Percentiles rank a stretch among this genome's conserved stretches.
phyloP scores from a whole-genome alignment of 30 jellyfish, hydroid and myxozoan genomes.

The Aurelia aurita region DNA sequence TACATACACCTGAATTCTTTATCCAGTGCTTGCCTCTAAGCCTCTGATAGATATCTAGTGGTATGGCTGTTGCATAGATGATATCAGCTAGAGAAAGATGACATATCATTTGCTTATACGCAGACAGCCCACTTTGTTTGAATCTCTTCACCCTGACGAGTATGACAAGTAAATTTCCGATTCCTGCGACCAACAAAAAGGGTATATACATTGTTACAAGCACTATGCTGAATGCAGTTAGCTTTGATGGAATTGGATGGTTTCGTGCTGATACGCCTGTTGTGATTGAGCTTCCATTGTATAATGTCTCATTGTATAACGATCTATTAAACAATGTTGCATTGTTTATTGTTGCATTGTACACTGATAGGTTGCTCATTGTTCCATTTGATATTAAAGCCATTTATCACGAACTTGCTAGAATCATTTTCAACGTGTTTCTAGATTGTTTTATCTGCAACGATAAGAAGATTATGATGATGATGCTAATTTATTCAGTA shows the following conservation, averaged over 20 bases:
- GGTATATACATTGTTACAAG: constrained; percentile 43
- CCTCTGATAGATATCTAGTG: constrained; percentile 52
- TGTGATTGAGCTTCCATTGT: neutral
- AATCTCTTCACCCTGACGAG: constrained; percentile 59
- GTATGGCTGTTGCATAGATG: constrained; percentile 64
- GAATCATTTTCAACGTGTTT: too few relatives aligned
- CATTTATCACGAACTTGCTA: too few relatives aligned
- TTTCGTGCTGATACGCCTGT: neutral
- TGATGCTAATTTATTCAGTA: too few relatives aligned
- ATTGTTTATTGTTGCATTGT: constrained; percentile 2
- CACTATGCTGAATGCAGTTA: constrained; percentile 17
- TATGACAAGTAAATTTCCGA: constrained; percentile 70
- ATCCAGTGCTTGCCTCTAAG: constrained; percentile 47
- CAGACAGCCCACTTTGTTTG: constrained; percentile 51
- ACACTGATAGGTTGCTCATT: neutral
- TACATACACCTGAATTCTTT: constrained; percentile 26
- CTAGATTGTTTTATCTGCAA: too few relatives aligned
- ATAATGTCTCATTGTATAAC: too few relatives aligned
- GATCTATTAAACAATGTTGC: constrained; percentile 2
- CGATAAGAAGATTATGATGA: too few relatives aligned
- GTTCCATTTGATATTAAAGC: too few relatives aligned
- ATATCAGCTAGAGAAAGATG: constrained; percentile 78
- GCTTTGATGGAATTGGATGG: too few relatives aligned
- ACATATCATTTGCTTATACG: constrained; percentile 69
- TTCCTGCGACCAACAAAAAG: constrained; percentile 49